phyloP scores from a whole-genome alignment of 2,113 vertebrate genomes.

The Stegostoma tigrinum region DNA sequence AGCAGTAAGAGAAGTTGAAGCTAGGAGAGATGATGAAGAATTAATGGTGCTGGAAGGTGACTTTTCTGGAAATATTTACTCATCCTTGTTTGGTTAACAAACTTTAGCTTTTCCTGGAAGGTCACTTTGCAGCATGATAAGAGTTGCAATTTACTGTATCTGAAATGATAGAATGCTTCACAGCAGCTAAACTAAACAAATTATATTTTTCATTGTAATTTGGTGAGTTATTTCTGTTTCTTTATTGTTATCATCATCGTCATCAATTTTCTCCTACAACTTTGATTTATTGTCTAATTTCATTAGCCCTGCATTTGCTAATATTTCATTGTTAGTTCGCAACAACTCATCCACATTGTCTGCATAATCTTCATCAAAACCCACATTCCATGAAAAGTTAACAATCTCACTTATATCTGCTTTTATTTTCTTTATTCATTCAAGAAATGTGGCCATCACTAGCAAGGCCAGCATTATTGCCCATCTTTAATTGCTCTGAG shows the following conservation, averaged over 20 bases:
- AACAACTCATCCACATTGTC: background rate
- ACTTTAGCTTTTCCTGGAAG: background rate
- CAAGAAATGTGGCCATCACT: too few species aligned
- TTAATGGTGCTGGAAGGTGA: background rate
- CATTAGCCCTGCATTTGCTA: background rate
- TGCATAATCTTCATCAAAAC: background rate
- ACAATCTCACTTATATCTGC: background rate
- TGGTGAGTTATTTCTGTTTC: background rate
- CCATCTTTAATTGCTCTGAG: too few species aligned
- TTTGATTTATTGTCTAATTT: background rate
- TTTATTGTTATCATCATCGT: background rate
- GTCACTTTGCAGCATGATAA: background rate
- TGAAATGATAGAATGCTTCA: background rate
- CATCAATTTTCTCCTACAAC: background rate
- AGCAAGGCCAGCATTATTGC: too few species aligned
- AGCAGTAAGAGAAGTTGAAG: background rate
- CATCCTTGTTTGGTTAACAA: background rate
- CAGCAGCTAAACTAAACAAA: background rate
- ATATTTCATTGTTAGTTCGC: background rate
- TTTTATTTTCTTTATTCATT: too few species aligned
- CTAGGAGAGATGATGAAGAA: background rate
- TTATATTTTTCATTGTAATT: background rate
- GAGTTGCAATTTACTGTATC: background rate
- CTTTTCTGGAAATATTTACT: background rate
- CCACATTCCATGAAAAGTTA: background rate